Conservation (phyloP, 2,113 vertebrate species). For the Polypterus senegalus region DNA sequence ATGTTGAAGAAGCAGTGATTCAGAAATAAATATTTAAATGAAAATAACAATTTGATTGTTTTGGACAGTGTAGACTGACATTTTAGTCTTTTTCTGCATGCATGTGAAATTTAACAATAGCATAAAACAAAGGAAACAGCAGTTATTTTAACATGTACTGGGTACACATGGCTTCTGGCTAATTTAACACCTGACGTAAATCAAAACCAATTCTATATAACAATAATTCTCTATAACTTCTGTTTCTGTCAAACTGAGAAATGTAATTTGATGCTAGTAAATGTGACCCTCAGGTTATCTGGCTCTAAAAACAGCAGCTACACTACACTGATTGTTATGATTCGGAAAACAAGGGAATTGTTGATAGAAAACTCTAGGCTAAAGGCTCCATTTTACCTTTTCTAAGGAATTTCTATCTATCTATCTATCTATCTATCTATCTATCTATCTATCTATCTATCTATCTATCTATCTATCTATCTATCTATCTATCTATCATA, state of each 20-base stretch:
- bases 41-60: too few species aligned
- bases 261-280: constrained; percentile 54
- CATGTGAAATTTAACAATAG: constrained; percentile 21
- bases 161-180: constrained; percentile 28
- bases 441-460: not conserved
- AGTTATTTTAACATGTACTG: constrained; percentile 16
- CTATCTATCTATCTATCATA: not conserved
- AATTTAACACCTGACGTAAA: constrained; percentile 37
- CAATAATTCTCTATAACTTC: constrained; percentile 45
- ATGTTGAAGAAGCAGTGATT: too few species aligned
- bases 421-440: too few species aligned
- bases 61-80: too few species aligned
- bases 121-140: constrained; percentile 2
- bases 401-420: not conserved
- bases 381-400: constrained; percentile 1
- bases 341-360: constrained; percentile 9
- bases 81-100: not conserved
- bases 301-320: constrained; percentile 23
- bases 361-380: constrained; percentile 21
- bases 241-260: constrained; percentile 49
- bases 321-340: constrained; percentile 9
- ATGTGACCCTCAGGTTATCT: constrained; percentile 43
- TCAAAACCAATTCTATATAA: constrained; percentile 35
- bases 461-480: not conserved
- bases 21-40: too few species aligned